Base-by-base conservation (phyloP, 2,888 invertebrate genomes). In the Sminthurinus aureus region DNA sequence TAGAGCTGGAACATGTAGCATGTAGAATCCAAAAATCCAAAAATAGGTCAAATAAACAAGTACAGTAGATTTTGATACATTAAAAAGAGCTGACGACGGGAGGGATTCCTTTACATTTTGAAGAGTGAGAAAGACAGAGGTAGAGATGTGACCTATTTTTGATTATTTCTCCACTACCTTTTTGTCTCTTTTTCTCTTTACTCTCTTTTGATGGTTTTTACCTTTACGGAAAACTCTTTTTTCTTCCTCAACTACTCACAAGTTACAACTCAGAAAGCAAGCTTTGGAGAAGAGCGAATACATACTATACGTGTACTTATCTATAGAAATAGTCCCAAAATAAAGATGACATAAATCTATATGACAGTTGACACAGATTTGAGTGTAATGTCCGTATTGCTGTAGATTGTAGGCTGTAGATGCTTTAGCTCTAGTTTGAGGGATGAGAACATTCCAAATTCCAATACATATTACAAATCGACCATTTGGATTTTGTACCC, bases 311-410 rank as follows among this genome's bases (percentile, higher is more conserved):
- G n/a, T 20, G n/a, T 20, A 11, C 67, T 4, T 22, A 66, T 66
- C 66, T 38, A 6, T 38, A 6, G 38, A 38, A 38, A 38, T 38
- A 38, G 38, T 6, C 71, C 26, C 71, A 71, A 71, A 26, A 71
- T 71, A 71, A 26, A 71, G 71, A 71, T 71, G 71, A 71, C 71
- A 71, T 71, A 71, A 71, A 71, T 71, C 71, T 12, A 67, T 15
- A 22, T 71, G 71, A 71, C 71, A 71, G 71, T 71, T 71, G 71
- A 71, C 71, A 71, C 24, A 71, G 24, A 13, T 71, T 71, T 9
- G 4, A 2, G 2, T 58, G 58, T 58, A 13, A 2, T 13, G 15
- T 58, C n/a, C n/a, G 58, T 13, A 58, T 58, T 58, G 58, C 9
- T 11, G 13, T 52, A 52, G 58, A 58, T 58, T 58, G 13, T 58